Base-by-base conservation (phyloP, 2,113 vertebrate genomes). In the Gymnarchus niloticus region DNA sequence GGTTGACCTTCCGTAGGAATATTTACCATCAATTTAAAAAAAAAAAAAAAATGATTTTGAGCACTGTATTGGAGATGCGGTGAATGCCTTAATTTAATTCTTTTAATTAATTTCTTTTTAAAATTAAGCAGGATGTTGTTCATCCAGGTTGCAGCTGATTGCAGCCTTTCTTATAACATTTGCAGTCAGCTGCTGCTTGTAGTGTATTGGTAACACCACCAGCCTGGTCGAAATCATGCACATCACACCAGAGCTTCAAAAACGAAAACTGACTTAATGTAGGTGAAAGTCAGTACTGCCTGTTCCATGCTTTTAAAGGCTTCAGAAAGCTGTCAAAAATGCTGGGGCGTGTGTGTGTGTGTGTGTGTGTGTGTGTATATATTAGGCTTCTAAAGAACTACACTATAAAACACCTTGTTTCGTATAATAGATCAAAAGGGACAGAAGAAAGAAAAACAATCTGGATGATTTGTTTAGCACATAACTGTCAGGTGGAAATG, bases 401-500 rank as follows among this genome's bases (percentile, higher is more conserved):
- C 49, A 51, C 28, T 19, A 76, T 77, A 3, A 21, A 56, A 10
- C 19, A 54, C 5, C 49, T 41, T 51, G 9, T 84, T 56, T 41
- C 77, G 51, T 85, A 49, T 46, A 56, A 56, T 85, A 46, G 69
- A 85, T 85, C 69, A 56, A 85, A 85, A 57, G 12, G 25, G 69
- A 78, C 51, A 44, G 46, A 78, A 44, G 21, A 56, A 56, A 57
- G 51, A 87, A 84, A 85, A 83, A 81, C 76, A 48, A 86, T 86
- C 56, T 69, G 56, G 73, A 56, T 87, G 85, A 88, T 87, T 88
- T 86, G 84, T 84, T 48, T 76, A 85, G 69, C 81, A 52, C 54
- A 56, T 84, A 77, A 48, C 86, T 87, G 87, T 88, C 87, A 89
- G 61, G 28, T 57, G 61, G 77, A 10, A 49, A 85, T 81, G 84